A percentile compares a stretch with the other conserved stretches of the same genome.
Evolutionary conservation across 1,140 invertebrate genomes (phyloP).

Genomic region (Metopolophium dirhodum): DNA sequence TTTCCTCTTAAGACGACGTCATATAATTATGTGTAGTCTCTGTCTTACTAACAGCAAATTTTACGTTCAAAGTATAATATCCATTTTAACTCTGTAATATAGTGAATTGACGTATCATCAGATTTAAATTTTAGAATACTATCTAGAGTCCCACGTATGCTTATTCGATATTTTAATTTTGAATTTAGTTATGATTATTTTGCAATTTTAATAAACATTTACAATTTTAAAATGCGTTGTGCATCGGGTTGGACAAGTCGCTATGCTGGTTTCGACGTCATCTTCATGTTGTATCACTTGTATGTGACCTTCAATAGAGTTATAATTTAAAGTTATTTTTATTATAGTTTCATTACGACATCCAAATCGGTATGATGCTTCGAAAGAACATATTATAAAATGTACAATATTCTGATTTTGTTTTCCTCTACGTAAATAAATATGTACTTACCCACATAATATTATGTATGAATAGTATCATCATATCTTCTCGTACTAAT

Average conservation of each 20-base stretch:
- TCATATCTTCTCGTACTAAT: background rate
- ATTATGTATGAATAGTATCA: background rate
- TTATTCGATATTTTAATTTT: background rate
- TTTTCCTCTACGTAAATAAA: background rate
- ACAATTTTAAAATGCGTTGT: background rate
- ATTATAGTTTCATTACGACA: background rate
- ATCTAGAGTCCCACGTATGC: background rate
- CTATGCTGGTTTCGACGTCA: background rate
- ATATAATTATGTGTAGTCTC: background rate
- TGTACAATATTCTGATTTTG: background rate
- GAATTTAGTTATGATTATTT: background rate
- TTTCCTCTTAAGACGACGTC: background rate
- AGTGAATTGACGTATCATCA: background rate
- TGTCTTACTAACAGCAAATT: background rate
- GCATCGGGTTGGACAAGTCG: background rate
- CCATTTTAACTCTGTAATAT: too few relatives aligned
- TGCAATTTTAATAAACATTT: background rate
- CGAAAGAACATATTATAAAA: background rate
- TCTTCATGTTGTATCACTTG: background rate
- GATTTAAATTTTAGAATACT: background rate
- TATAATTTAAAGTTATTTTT: background rate
- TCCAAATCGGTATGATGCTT: background rate
- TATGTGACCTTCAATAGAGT: background rate
- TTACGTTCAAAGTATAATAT: too few relatives aligned
- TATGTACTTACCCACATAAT: background rate